phyloP scores from a whole-genome alignment of 1,140 invertebrate species.

The Agraylea sexmaculata region DNA sequence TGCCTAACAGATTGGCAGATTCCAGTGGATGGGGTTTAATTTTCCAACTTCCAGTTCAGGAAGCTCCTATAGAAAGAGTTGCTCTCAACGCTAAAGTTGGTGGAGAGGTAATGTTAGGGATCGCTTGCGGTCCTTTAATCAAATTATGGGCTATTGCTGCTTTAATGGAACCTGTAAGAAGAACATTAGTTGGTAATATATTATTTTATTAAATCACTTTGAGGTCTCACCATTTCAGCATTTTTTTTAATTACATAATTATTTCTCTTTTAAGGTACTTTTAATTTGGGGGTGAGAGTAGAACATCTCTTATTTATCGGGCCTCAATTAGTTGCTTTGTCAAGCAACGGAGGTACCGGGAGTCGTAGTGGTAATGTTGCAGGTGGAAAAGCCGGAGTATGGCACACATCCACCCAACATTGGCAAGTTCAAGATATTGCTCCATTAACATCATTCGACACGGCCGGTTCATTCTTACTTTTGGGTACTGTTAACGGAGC shows the following conservation, averaged over 20 bases:
- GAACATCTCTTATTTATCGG: constrained; percentile 97
- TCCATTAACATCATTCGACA: constrained; percentile 90
- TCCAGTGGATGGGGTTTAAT: constrained; percentile 91
- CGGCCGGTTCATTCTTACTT: constrained; percentile 87
- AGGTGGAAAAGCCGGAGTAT: constrained; percentile 94
- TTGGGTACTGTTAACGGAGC: constrained; percentile 93
- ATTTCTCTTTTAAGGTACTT: constrained; percentile 52
- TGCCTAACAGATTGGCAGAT: constrained; percentile 88
- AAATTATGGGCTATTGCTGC: constrained; percentile 77
- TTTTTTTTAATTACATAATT: neutral
- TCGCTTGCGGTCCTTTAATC: constrained; percentile 75
- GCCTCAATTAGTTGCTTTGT: constrained; percentile 88
- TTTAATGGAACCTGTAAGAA: constrained; percentile 34
- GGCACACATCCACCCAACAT: constrained; percentile 97
- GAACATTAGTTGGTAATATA: constrained; percentile 31
- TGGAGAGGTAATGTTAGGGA: constrained; percentile 41
- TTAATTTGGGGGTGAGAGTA: constrained; percentile 83
- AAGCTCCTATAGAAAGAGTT: constrained; percentile 79
- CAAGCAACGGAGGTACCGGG: constrained; percentile 33
- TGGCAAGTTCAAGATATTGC: constrained; percentile 96
- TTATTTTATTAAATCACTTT: neutral
- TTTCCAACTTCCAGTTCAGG: constrained; percentile 87
- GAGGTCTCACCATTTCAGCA: neutral
- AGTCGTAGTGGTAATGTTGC: constrained; percentile 28
- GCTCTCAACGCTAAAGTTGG: constrained; percentile 91